Evolutionary conservation across 2,113 vertebrate species (phyloP).

Genomic region (Lamprologus sp.): DNA sequence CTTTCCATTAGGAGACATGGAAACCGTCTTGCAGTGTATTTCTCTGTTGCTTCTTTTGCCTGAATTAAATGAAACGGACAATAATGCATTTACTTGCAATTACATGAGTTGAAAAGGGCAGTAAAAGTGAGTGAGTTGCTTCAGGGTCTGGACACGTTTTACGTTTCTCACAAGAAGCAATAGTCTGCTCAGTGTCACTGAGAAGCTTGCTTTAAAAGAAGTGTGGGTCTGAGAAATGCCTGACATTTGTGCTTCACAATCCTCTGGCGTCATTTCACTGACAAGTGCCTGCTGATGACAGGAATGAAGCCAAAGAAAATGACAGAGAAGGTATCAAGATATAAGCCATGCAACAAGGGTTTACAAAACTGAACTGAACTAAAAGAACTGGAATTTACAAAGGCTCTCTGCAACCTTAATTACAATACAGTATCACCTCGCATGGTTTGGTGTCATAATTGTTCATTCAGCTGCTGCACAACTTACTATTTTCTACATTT

Average conservation of each 20-base stretch:
- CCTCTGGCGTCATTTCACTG: background rate
- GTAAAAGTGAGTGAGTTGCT: background rate
- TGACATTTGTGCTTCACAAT: constrained; percentile 1
- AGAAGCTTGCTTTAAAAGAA: background rate
- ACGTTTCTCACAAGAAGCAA: background rate
- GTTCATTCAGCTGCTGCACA: background rate
- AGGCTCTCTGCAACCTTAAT: background rate
- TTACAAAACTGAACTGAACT: background rate
- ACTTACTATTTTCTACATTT: background rate
- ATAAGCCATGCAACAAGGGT: background rate
- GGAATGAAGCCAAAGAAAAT: constrained; percentile 26
- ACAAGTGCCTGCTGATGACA: constrained; percentile 29
- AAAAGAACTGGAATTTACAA: background rate
- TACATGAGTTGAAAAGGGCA: background rate
- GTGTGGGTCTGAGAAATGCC: constrained; percentile 21
- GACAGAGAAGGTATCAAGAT: background rate
- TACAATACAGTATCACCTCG: background rate
- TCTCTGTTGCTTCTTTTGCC: background rate
- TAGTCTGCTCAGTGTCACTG: background rate
- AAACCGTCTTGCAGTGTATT: background rate
- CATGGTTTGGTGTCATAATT: background rate
- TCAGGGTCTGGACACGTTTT: background rate
- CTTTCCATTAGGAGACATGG: background rate
- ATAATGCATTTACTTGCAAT: background rate
- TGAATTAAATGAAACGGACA: background rate